Evolutionary conservation across 1,140 invertebrate genomes (phyloP).

Genomic region (Lepidurus apus): DNA sequence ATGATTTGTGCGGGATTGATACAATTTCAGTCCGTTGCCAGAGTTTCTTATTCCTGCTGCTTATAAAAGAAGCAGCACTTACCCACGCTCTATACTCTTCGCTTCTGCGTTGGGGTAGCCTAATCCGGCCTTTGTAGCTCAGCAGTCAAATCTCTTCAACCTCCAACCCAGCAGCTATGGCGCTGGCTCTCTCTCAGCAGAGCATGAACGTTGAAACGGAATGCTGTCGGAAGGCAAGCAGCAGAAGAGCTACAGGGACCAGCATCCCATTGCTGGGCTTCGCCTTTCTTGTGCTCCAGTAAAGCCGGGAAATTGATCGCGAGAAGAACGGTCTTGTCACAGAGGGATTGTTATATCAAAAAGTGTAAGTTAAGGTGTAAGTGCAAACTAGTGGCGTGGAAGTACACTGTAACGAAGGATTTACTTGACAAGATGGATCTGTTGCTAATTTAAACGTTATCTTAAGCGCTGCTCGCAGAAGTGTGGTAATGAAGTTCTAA

Average conservation of each 20-base stretch:
- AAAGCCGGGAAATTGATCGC: constrained; percentile 3
- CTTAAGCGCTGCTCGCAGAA: neutral
- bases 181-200: neutral
- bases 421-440: neutral
- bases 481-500: constrained; percentile 1
- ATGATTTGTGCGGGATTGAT: neutral
- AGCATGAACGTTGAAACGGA: constrained; percentile 11
- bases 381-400: neutral
- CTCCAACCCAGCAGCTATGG: neutral
- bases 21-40: neutral
- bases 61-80: constrained; percentile 7
- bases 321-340: neutral
- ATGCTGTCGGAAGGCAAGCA: constrained; percentile 8
- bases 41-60: neutral
- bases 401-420: neutral
- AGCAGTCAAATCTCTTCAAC: neutral
- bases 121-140: neutral
- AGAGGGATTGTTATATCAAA: neutral
- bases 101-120: neutral
- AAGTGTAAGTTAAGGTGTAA: neutral
- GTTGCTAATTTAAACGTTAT: neutral
- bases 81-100: neutral
- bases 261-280: constrained; percentile 6
- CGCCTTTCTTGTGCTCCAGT: neutral
- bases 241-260: constrained; percentile 12